Base-by-base conservation (phyloP, 2,888 invertebrate species). In the Acleris holmiana region DNA sequence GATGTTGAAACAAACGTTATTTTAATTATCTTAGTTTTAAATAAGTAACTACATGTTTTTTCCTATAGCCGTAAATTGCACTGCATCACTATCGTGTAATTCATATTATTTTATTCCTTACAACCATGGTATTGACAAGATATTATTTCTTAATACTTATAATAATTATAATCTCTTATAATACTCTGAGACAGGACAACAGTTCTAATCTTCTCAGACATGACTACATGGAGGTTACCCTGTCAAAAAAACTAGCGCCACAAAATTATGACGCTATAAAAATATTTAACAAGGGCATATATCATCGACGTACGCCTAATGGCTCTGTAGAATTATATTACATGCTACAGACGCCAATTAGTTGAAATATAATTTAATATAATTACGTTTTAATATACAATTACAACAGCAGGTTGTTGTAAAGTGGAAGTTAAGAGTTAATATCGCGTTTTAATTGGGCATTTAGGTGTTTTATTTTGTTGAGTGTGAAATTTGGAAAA, bases 311-410 rank as follows among this genome's bases (percentile, higher is more conserved):
- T 19, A 53, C 19, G 35, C 53, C 53, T 21, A 53, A 40, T 19
- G 19, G 21, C 40, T 18, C 19, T 40, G 35, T 40, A 40, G 19
- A 47, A 47, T 47, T 18, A 47, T 53, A 40, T 53, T 17, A 55
- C 23, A 55, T 40, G 54, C 21, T 41, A 44, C 63, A 23, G 15
- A 40, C 18, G 40, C 41, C 53, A 64, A 64, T 64, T 59, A 64
- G 58, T 17, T 19, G 41, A 54, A 41, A 54, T 35, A 17, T 18
- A 47, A 18, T 35, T 13, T 44, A 18, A 44, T 59, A 64, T 59
- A 59, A 64, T 64, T 19, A 59, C 4, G 6, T 58, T 58, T 41
- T 64, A 64, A 64, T 58, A 29, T 58, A 44, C 41, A 55, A 64
- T 48, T 58, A 58, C n/a, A n/a, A n/a, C n/a, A 40, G 18, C 55